Base-by-base conservation (phyloP, 2,113 vertebrate species). In the Corydoras maculifer region DNA sequence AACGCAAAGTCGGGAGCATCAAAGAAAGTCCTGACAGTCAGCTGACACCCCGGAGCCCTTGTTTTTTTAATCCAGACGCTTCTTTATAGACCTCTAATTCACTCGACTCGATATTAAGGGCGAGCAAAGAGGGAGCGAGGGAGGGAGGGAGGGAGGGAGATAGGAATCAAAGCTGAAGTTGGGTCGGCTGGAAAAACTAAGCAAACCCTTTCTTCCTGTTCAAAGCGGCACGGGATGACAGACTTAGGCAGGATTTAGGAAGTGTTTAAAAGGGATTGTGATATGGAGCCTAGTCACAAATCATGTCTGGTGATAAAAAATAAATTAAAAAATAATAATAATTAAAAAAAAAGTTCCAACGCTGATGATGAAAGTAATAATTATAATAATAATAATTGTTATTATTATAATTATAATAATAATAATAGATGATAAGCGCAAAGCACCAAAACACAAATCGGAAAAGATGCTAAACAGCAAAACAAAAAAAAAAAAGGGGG, bases 11-110 rank as follows among this genome's bases (percentile, higher is more conserved):
- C 18, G 18, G 18, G 69, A 80, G 79, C 82, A 82, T 83, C 83
- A 83, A 81, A 85, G 84, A 53, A 32, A 70, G 82, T 76, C 75
- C 82, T 78, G 79, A 88, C 87, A 88, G 88, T 81, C 90, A 85
- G 83, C 86, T 91, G 91, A 93, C 88, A 90, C 87, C 68, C 18
- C 18, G 18, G 18, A 25, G 18, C 18, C 18, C 71, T 57, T 43
- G 35, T 43, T 43, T 54, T 18, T 48, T 32, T 79, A 35, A 79
- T 65, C 78, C 66, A 9, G 58, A 68, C 77, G 66, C 79, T 86
- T 81, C 82, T 76, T 82, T 84, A 85, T 79, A 82, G 81, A 83
- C 84, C 78, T 78, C 61, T 78, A 78, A 82, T 79, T 77, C 79
- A 81, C 74, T 62, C 63, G 18, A 78, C 79, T 85, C 84, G 75